These are phyloP conservation scores for Centrocercus urophasianus DNA, from an alignment of 2,113 vertebrate species.

Conservation along the genomic window DNA sequence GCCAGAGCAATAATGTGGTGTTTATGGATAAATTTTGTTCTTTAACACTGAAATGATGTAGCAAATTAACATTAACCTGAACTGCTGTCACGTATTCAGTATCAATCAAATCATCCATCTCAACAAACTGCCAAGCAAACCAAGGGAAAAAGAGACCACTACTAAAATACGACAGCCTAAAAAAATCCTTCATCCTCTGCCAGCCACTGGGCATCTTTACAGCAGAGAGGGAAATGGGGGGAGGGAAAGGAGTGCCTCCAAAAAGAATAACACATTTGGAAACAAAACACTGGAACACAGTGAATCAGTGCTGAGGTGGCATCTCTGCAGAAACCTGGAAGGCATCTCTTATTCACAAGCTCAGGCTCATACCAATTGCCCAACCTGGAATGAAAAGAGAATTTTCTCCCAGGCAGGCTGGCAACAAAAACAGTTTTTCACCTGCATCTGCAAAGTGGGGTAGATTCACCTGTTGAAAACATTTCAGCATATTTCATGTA, in stretches of 20 bases:
- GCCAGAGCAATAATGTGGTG: background rate
- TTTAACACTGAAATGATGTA: background rate
- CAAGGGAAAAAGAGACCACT: background rate
- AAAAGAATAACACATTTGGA: background rate
- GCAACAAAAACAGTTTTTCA: background rate
- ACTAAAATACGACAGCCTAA: background rate
- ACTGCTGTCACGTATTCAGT: background rate
- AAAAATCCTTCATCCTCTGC: background rate
- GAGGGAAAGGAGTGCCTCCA: background rate
- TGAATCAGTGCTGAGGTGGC: conserved; percentile 63
- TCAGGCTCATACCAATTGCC: conserved; percentile 7
- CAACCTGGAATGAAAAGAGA: background rate
- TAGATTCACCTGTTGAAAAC: conserved; percentile 10
- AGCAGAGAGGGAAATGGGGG: background rate
- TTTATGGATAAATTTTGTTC: background rate
- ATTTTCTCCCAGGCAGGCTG: background rate
- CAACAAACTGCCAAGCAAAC: background rate
- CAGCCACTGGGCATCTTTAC: background rate
- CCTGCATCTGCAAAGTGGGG: background rate
- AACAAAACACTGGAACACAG: background rate
- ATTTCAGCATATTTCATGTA: background rate
- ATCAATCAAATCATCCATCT: background rate
- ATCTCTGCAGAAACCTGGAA: conserved; percentile 34
- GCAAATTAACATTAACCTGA: background rate
- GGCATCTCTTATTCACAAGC: background rate